Percentiles rank a stretch among this genome's conserved stretches.
Conservation (phyloP, 2,888 invertebrate genomes). For the Selenia dentaria region DNA sequence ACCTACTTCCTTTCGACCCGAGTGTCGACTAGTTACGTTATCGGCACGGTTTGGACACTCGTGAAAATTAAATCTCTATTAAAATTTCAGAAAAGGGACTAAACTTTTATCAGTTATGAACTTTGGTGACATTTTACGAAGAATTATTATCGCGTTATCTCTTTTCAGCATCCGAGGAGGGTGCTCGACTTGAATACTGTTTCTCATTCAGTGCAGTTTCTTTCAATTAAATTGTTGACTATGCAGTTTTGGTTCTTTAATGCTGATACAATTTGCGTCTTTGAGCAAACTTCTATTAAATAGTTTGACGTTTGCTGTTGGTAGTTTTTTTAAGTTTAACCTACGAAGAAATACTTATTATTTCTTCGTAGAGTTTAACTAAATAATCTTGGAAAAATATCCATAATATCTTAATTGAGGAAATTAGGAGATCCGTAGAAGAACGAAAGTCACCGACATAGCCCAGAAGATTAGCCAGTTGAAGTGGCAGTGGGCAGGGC, state of each 20-base stretch:
- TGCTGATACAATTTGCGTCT: no score
- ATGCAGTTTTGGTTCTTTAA: constrained; percentile 13
- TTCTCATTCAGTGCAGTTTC: constrained; percentile 67
- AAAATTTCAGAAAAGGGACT: constrained; percentile 77
- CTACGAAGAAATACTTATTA: no score
- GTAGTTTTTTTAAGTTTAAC: no score
- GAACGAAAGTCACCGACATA: no score
- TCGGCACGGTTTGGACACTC: constrained; percentile 58
- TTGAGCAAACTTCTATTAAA: no score
- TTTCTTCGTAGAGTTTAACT: no score
- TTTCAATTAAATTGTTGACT: constrained; percentile 54
- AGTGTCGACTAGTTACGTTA: constrained; percentile 36
- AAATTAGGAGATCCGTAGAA: no score
- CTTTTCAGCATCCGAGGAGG: constrained; percentile 55
- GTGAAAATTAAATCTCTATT: constrained; percentile 80
- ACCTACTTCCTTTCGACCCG: constrained; percentile 4
- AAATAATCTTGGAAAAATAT: no score
- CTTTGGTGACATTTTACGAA: constrained; percentile 80
- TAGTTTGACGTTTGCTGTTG: no score
- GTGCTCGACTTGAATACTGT: constrained; percentile 49
- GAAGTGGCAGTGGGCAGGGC: no score
- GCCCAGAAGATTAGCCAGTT: no score
- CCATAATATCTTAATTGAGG: no score
- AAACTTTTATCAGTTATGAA: constrained; percentile 83
- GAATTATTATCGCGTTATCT: constrained; percentile 83